Evolutionary conservation across 2,888 invertebrate genomes (phyloP).

Genomic region (Anthophora plumipes): DNA sequence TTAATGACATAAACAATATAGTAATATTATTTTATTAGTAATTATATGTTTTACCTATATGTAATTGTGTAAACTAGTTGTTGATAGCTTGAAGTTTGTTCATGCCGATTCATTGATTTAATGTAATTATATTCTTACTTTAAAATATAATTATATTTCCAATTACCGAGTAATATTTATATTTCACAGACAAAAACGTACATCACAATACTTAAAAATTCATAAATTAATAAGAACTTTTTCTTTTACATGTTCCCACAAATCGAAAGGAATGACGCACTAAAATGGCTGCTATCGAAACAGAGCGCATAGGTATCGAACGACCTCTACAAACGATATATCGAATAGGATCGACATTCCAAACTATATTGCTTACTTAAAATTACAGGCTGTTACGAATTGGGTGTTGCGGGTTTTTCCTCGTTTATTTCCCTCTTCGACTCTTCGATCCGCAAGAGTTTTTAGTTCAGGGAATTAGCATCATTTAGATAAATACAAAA

Average conservation of each 20-base stretch:
- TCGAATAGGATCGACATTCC: constrained; percentile 20
- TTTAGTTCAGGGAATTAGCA: constrained; percentile 27
- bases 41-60: neutral
- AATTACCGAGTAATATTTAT: neutral
- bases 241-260: neutral
- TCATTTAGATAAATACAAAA: constrained; percentile 37
- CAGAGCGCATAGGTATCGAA: constrained; percentile 16
- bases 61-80: neutral
- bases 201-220: neutral
- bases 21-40: neutral
- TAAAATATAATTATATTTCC: neutral
- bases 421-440: constrained; percentile 12
- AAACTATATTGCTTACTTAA: neutral
- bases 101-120: neutral
- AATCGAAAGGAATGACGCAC: neutral
- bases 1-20: neutral
- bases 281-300: neutral
- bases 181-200: neutral
- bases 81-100: neutral
- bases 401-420: constrained; percentile 10
- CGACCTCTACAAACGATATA: constrained; percentile 6
- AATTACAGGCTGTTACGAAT: constrained; percentile 2
- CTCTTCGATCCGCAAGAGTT: neutral
- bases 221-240: constrained; percentile 11
- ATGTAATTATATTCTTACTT: neutral